Evolutionary conservation across 1,140 invertebrate species (phyloP), one percentile per base, ranked within the genome.

Genomic region (Anthonomus grandis): DNA sequence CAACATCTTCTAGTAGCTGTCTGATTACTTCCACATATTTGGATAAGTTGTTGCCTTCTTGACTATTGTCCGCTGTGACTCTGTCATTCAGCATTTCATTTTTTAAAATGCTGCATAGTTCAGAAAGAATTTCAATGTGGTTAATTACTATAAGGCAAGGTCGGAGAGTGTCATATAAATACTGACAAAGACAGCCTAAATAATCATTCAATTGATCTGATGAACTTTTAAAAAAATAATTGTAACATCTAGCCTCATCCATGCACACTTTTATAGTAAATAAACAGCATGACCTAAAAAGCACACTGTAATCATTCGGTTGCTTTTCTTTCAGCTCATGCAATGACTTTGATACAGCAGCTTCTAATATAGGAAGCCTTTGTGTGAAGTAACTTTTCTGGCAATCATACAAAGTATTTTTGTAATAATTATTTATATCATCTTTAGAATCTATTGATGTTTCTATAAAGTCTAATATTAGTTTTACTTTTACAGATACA

Each of bases 71-170:
- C 64, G 86, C 89, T 58, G 86, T 84, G 1, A 94, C 89, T 68
- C 96, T 92, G 66, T 98, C 95, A 69, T 95, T 93, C 8, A 97
- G 77, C 85, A 98, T 95, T 79, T 98, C 95, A 38, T 92, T 84
- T 42, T 86, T 84, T 1, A 99, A 77, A 59, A 99, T 97, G 24
- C 89, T 89, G 70, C 95, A 98, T 17, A 99, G 84, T 75, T 99
- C 97, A 0, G 95, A 91, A 10, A 99, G 75, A 0, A 96, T 97
- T 80, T 99, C 97, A 64, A 99, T 78, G 77, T 99, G 96, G 72
- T 96, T 94, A 44, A 98, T 92, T 69, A 97, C 92, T 59, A 99
- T 97, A 27, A 99, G 90, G 48, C 93, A 85, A 1, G 97, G 95
- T n/a, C 97, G 79, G 49, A 99, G 74, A 1, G 85, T 86, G 70